Base-by-base conservation (phyloP, 2,888 invertebrate genomes). In the Drosophila mettleri region DNA sequence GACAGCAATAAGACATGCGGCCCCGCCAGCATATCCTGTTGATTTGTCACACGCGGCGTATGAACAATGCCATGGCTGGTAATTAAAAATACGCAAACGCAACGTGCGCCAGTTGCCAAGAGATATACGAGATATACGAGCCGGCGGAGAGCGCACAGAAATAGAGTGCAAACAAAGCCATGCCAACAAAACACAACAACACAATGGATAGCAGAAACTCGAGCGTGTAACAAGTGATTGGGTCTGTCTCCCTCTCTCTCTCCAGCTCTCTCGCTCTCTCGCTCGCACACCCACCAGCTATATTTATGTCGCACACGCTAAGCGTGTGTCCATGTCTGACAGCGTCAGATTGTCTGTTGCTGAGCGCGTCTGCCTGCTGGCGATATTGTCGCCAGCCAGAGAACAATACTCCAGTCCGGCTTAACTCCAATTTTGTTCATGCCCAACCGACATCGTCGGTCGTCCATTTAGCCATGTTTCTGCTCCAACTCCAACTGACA, bases 21-120 rank as follows among this genome's bases (percentile, higher is more conserved):
- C 24, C 55, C 57, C 52, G 49, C 61, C 24, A 58, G 70, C 55
- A 41, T 65, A 68, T 84, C 74, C 85, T 78, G 87, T 85, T 85
- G 82, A 85, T 74, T 86, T 82, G 82, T 72, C 65, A 63, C 82
- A 84, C 48, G 75, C 69, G 66, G 78, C 84, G 85, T 72, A 82
- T 81, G 78, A 73, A 69, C 71, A 73, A 80, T 76, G 69, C 57
- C 58, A 46, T 8, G 34, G 22, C 39, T 67, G 65, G 58, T 76
- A 82, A 82, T 85, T 80, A 78, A 82, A 81, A 80, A 62, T 66
- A 80, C 74, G 67, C 73, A 85, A 74, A 78, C 85, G 81, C 79
- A 58, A 57, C n/a, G 80, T 67, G 38, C 18, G 41, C 48, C 58
- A 31, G 14, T 38, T 59, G 22, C n/a, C 39, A 24, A 39, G 38